A percentile compares a stretch with the other conserved stretches of the same genome.
phyloP scores from a whole-genome alignment of 2,888 invertebrate species.

The Sphinx pinastri region DNA sequence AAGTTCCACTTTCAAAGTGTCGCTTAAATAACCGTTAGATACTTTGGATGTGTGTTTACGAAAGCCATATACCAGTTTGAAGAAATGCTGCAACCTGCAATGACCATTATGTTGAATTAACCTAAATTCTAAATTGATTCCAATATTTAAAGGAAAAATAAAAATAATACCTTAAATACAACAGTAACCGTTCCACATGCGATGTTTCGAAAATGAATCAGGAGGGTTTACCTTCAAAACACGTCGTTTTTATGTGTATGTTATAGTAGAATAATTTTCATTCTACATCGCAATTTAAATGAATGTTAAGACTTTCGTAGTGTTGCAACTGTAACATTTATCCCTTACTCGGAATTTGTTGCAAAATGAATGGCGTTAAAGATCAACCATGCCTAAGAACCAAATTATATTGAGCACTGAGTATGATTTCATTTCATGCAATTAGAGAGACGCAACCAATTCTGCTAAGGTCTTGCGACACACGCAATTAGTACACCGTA shows the following conservation, averaged over 20 bases:
- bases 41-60: neutral
- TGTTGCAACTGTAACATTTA: conserved; percentile 17
- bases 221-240: neutral
- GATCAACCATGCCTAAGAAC: conserved; percentile 20
- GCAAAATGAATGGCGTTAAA: conserved; percentile 19
- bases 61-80: neutral
- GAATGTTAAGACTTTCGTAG: neutral
- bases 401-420: conserved; percentile 9
- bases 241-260: neutral
- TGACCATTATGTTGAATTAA: neutral
- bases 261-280: neutral
- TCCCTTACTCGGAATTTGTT: conserved; percentile 19
- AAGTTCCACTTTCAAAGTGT: conserved; percentile 21
- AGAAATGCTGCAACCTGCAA: neutral
- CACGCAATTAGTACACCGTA: neutral
- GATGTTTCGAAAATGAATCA: neutral
- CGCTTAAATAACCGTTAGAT: conserved; percentile 3
- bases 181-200: neutral
- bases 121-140: too few relatives aligned
- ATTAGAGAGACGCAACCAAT: neutral
- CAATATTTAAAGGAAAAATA: too few relatives aligned
- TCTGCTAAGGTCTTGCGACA: neutral
- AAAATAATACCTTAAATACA: neutral
- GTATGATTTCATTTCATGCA: conserved; percentile 9
- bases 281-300: conserved; percentile 2